Evolutionary conservation across 1,140 invertebrate species (phyloP).

Genomic region (Solenopsis invicta): DNA sequence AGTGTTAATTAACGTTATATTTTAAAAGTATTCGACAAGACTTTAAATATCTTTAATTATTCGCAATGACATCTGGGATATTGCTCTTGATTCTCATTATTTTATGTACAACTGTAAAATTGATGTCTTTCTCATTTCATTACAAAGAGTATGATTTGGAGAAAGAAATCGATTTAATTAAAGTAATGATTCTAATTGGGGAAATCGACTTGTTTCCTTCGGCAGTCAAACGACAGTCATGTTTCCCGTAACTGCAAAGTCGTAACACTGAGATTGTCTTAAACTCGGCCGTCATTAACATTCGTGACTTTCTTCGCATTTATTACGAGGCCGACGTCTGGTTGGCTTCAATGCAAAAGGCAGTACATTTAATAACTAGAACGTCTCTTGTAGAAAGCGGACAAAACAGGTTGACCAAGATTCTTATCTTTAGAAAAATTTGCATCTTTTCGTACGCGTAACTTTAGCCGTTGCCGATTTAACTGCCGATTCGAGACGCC

Average conservation of each 20-base stretch:
- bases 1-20: neutral
- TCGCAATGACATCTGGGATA: neutral
- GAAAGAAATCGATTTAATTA: slow-evolving; percentile 11
- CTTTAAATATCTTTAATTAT: neutral
- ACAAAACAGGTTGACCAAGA: slow-evolving; percentile 39
- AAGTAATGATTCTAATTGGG: slow-evolving; percentile 20
- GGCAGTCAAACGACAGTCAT: neutral
- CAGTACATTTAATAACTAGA: slow-evolving; percentile 57
- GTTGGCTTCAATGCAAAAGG: slow-evolving; percentile 36
- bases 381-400: slow-evolving; percentile 48
- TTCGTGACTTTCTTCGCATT: slow-evolving; percentile 55
- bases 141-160: slow-evolving; percentile 1
- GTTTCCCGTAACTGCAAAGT: slow-evolving; percentile 21
- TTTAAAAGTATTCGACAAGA: neutral
- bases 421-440: slow-evolving; percentile 39
- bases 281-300: slow-evolving; percentile 59
- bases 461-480: neutral
- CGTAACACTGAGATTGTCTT: slow-evolving; percentile 39
- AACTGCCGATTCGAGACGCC: neutral
- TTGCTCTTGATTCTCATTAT: neutral
- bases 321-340: slow-evolving; percentile 45
- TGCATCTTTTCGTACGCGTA: slow-evolving; percentile 12
- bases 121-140: neutral
- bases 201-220: neutral
- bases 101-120: neutral